A percentile compares a stretch with the other conserved stretches of the same genome.
phyloP scores from a whole-genome alignment of 2,888 invertebrate genomes.

The Caenorhabditis sulstoni region DNA sequence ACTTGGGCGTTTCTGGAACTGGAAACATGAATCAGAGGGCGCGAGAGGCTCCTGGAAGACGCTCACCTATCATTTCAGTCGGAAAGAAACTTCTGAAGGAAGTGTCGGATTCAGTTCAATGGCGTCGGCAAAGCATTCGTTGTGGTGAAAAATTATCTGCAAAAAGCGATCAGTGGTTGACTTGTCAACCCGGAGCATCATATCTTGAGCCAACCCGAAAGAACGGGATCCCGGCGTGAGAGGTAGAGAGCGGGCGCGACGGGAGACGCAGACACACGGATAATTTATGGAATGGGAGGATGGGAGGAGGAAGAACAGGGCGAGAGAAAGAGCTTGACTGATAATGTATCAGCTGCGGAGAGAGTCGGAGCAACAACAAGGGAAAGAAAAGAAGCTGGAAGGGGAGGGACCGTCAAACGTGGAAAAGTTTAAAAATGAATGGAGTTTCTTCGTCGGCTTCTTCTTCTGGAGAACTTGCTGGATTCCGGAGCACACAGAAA shows the following conservation, averaged over 20 bases:
- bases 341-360: conserved; percentile 51
- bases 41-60: background rate
- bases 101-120: background rate
- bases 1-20: conserved; percentile 4
- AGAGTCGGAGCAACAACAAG: background rate
- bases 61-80: conserved; percentile 8
- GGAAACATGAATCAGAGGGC: background rate
- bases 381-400: conserved; percentile 3
- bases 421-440: conserved; percentile 35
- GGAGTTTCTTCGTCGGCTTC: background rate
- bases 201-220: conserved; percentile 13
- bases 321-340: conserved; percentile 21
- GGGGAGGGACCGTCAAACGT: conserved; percentile 3
- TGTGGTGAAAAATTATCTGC: conserved; percentile 27
- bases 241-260: background rate
- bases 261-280: conserved; percentile 30
- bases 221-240: conserved; percentile 9
- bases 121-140: conserved; percentile 13
- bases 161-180: conserved; percentile 38
- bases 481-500: conserved; percentile 7
- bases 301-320: conserved; percentile 4
- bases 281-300: conserved; percentile 39
- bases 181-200: conserved; percentile 41
- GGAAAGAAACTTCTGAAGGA: background rate
- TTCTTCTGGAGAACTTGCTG: background rate